A percentile compares a stretch with the other conserved stretches of the same genome.
Conservation (phyloP, 2,888 invertebrate species). For the Julus scandinavius region DNA sequence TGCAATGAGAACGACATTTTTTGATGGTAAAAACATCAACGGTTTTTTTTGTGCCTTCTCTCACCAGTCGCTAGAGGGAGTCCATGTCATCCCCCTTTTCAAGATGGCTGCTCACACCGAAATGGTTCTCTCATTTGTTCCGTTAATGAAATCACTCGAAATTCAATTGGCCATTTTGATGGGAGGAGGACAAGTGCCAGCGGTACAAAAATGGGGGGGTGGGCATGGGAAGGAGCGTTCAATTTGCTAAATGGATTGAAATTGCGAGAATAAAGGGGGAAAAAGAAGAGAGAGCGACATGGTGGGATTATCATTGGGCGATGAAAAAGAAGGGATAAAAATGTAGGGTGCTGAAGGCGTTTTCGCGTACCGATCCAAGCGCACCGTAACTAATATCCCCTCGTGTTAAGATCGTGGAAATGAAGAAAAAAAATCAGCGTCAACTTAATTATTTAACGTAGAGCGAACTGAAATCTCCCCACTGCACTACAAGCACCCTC, state of each 20-base stretch:
- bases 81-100: background rate
- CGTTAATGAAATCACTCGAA: slow-evolving; percentile 12
- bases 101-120: background rate
- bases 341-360: too few relatives aligned
- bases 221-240: background rate
- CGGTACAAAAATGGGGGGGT: background rate
- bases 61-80: too few relatives aligned
- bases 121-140: background rate
- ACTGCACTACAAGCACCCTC: too few relatives aligned
- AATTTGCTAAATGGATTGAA: slow-evolving; percentile 34
- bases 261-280: background rate
- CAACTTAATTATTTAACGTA: slow-evolving; percentile 1
- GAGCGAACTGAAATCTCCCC: background rate
- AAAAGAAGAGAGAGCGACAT: background rate
- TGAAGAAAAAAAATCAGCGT: background rate
- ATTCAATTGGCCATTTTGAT: background rate
- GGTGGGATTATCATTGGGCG: background rate
- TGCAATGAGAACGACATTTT: too few relatives aligned
- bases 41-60: too few relatives aligned
- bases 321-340: background rate
- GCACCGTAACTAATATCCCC: background rate
- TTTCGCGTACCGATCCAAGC: background rate
- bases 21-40: too few relatives aligned
- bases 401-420: background rate
- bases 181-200: background rate